phyloP scores from a whole-genome alignment of 2,888 invertebrate species.

The Acrobeloides nanus region DNA sequence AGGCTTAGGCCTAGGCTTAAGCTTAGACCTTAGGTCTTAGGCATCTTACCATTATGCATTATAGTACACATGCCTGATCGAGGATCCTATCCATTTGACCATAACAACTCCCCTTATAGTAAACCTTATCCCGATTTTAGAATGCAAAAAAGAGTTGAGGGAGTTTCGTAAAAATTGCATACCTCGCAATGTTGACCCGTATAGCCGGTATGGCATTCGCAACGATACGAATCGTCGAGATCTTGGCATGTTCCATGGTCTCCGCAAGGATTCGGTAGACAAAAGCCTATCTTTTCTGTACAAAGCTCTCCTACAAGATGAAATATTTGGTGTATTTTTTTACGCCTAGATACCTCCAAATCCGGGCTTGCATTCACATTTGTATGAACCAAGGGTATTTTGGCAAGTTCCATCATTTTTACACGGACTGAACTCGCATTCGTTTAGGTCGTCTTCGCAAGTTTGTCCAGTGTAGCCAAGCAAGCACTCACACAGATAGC shows the following conservation, averaged over 20 bases:
- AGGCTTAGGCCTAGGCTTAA: too few species aligned
- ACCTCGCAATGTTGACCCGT: constrained; percentile 22
- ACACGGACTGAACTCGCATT: constrained; percentile 72
- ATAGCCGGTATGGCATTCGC: constrained; percentile 18
- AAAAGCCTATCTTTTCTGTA: constrained; percentile 21
- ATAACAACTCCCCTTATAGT: too few species aligned
- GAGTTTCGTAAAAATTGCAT: too few species aligned
- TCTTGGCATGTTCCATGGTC: constrained; percentile 19
- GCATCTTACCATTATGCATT: too few species aligned
- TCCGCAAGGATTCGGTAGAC: constrained; percentile 21
- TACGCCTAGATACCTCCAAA: constrained; percentile 63
- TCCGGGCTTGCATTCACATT: constrained; percentile 30
- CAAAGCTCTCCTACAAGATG: constrained; percentile 26
- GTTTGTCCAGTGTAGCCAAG: constrained; percentile 70
- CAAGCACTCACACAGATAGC: constrained; percentile 82
- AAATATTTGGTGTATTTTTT: constrained; percentile 47
- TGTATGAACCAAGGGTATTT: constrained; percentile 75
- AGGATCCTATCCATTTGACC: too few species aligned
- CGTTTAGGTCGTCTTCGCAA: constrained; percentile 86
- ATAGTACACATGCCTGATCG: too few species aligned
- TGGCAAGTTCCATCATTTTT: constrained; percentile 93
- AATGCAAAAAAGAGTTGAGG: too few species aligned
- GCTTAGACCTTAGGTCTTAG: too few species aligned
- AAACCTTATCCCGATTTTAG: too few species aligned
- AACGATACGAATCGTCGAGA: constrained; percentile 10